phyloP scores from a whole-genome alignment of 1,140 invertebrate genomes.

The Octopus bimaculoides region DNA sequence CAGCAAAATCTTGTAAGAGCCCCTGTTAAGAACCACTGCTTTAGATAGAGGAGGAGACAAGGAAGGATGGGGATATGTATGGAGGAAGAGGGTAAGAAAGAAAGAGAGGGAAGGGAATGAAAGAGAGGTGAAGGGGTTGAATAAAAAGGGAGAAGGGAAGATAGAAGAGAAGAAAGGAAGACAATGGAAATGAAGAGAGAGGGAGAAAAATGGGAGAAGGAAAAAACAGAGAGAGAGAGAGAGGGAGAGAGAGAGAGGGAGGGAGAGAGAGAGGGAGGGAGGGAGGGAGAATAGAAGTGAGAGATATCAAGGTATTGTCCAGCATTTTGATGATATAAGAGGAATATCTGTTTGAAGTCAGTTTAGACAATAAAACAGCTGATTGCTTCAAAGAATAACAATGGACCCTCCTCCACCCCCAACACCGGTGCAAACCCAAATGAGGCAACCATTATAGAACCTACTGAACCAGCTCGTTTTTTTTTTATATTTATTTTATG shows the following conservation, averaged over 20 bases:
- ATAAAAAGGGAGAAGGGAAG: not conserved
- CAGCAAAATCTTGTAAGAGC: too few species aligned
- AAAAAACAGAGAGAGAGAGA: not conserved
- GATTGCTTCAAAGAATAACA: too few species aligned
- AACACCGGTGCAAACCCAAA: too few species aligned
- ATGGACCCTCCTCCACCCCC: too few species aligned
- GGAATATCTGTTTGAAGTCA: too few species aligned
- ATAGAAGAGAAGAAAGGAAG: not conserved
- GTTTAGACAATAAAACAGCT: too few species aligned
- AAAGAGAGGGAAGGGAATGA: not conserved
- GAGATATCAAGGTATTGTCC: not conserved
- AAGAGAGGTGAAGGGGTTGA: not conserved
- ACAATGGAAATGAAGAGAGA: constrained; percentile 10
- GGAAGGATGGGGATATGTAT: constrained; percentile 1
- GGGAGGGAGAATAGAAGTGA: not conserved
- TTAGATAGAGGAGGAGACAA: not conserved
- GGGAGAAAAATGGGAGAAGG: not conserved
- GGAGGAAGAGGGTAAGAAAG: not conserved
- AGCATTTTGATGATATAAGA: too few species aligned
- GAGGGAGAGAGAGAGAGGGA: not conserved
- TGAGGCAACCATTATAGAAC: too few species aligned
- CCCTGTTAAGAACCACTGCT: too few species aligned
- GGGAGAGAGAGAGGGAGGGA: not conserved
- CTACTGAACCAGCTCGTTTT: too few species aligned
- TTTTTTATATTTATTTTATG: too few species aligned